Conservation (phyloP, 2,113 vertebrate genomes). For the Bos indicus region DNA sequence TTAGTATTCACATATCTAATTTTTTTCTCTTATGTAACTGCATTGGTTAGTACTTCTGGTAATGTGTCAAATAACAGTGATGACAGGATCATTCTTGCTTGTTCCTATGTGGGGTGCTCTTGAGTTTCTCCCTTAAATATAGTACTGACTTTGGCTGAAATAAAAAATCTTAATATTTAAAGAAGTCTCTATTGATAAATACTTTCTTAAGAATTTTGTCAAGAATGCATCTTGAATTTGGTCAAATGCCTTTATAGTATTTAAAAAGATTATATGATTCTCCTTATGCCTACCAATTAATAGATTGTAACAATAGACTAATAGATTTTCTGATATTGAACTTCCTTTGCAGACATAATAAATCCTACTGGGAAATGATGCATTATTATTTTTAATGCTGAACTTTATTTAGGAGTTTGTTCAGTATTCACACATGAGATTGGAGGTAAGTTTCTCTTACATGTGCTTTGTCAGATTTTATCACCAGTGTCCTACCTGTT, state of each 20-base stretch:
- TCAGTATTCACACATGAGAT: background rate
- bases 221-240: background rate
- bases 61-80: background rate
- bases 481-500: background rate
- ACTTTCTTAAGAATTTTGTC: background rate
- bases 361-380: background rate
- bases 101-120: background rate
- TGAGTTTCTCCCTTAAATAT: background rate
- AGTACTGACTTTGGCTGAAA: background rate
- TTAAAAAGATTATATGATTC: background rate
- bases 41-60: background rate
- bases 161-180: constrained; percentile 16
- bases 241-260: background rate
- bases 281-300: background rate
- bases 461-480: background rate
- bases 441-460: background rate
- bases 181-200: background rate
- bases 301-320: background rate
- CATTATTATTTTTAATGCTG: background rate
- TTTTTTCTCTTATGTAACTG: background rate
- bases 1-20: background rate
- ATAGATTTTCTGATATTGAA: background rate
- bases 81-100: background rate
- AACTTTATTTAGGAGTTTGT: background rate
- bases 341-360: background rate